Conservation (phyloP, 30 jellyfish, hydroid and myxozoan genomes). For the Turritopsis dohrnii region DNA sequence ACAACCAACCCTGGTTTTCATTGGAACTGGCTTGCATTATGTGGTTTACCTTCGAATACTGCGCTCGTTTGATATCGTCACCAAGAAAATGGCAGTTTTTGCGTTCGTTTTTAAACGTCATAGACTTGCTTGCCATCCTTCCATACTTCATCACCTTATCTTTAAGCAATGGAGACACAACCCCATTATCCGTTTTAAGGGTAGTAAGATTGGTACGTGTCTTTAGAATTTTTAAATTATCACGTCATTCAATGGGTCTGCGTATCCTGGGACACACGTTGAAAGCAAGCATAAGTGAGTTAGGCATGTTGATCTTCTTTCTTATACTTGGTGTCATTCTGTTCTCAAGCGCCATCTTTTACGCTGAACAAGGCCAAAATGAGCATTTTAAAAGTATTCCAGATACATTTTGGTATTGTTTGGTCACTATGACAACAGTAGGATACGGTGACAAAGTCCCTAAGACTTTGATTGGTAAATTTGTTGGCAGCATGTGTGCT, state of each 20-base stretch:
- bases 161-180: constrained; percentile 63
- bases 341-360: constrained; percentile 88
- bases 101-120: constrained; percentile 66
- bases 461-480: constrained; percentile 61
- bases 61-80: constrained; percentile 63
- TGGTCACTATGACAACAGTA: constrained; percentile 96
- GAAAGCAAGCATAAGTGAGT: constrained; percentile 79
- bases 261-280: constrained; percentile 90
- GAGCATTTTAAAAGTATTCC: constrained; percentile 83
- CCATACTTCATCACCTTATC: constrained; percentile 92
- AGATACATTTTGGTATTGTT: constrained; percentile 89
- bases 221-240: constrained; percentile 79
- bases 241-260: constrained; percentile 95
- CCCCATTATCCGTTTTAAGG: constrained; percentile 89
- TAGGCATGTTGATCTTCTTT: constrained; percentile 87
- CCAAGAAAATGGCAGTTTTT: constrained; percentile 65
- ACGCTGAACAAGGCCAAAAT: constrained; percentile 82
- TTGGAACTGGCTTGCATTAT: constrained; percentile 77
- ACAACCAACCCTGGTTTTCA: constrained; percentile 75
- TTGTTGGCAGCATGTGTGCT: constrained; percentile 93
- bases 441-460: constrained; percentile 97
- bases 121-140: constrained; percentile 84
- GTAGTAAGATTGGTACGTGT: constrained; percentile 91
- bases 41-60: constrained; percentile 87
- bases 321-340: constrained; percentile 72